These are phyloP conservation scores for Anoplophora glabripennis DNA, from an alignment of 1,140 invertebrate species.

Conservation along the genomic window DNA sequence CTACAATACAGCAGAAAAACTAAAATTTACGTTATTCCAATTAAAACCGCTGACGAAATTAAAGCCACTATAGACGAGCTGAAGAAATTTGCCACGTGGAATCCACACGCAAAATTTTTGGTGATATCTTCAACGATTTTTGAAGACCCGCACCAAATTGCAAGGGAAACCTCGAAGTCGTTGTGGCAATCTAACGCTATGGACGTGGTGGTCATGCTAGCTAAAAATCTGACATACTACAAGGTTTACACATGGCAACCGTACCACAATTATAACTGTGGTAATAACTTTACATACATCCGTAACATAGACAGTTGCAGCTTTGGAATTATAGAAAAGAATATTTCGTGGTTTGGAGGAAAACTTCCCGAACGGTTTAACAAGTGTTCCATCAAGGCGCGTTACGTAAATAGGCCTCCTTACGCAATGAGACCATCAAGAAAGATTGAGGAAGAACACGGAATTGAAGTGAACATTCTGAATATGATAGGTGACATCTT, in stretches of 20 bases:
- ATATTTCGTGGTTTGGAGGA: not conserved
- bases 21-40: not conserved
- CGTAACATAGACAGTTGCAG: not conserved
- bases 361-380: not conserved
- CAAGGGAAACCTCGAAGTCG: not conserved
- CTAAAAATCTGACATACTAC: not conserved
- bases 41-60: not conserved
- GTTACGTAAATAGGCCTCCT: not conserved
- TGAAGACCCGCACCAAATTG: not conserved
- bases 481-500: not conserved
- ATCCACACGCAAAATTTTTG: slow-evolving; percentile 2
- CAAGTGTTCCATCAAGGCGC: not conserved
- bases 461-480: not conserved
- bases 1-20: not conserved
- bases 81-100: not conserved
- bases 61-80: not conserved
- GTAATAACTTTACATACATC: not conserved
- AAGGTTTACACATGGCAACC: not conserved
- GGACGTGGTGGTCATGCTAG: not conserved
- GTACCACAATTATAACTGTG: not conserved
- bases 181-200: not conserved
- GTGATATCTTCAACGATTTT: not conserved
- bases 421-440: not conserved
- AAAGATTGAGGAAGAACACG: too few species aligned
- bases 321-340: not conserved